Conservation (phyloP, 2,797 vertebrate species). For the Takifugu ocellatus region DNA sequence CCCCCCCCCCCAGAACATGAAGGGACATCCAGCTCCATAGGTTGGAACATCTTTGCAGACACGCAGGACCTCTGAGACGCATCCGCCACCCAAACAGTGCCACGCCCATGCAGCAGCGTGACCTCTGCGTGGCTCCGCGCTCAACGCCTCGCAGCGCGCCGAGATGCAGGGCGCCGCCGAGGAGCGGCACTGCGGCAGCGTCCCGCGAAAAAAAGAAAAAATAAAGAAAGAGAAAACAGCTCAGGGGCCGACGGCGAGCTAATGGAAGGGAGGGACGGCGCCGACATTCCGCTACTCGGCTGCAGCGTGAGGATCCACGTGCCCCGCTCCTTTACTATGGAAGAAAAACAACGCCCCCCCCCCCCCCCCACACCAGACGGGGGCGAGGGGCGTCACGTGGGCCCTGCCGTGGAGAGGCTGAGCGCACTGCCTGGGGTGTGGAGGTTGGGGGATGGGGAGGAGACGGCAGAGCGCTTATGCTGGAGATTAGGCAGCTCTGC, state of each 20-base stretch:
- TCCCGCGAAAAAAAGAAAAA: conserved; percentile 18
- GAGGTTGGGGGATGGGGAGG: conserved; percentile 1
- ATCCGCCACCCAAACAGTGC: conserved; percentile 36
- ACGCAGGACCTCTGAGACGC: conserved; percentile 5
- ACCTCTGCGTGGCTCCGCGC: conserved; percentile 59
- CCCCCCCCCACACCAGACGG: conserved; percentile 18
- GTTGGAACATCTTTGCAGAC: too few relatives aligned
- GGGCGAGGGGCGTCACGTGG: conserved; percentile 54
- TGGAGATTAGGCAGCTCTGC: conserved; percentile 8
- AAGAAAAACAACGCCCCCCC: conserved; percentile 60
- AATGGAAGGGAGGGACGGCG: conserved; percentile 43
- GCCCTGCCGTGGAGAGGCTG: conserved; percentile 52
- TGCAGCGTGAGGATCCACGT: conserved; percentile 78
- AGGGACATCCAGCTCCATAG: too few relatives aligned
- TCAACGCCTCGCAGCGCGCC: conserved; percentile 22
- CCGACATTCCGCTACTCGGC: conserved; percentile 70
- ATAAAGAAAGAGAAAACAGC: conserved; percentile 1
- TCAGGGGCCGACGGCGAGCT: conserved; percentile 37
- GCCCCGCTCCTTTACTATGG: conserved; percentile 70
- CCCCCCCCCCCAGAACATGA: too few relatives aligned
- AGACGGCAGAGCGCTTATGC: conserved; percentile 12
- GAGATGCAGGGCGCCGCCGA: conserved; percentile 37
- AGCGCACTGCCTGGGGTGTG: conserved; percentile 52
- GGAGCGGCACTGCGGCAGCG: conserved; percentile 53
- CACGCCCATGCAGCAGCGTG: conserved; percentile 69